These are phyloP conservation scores for Drosophila albomicans DNA, from an alignment of 1,140 invertebrate genomes.

Conservation along the genomic window DNA sequence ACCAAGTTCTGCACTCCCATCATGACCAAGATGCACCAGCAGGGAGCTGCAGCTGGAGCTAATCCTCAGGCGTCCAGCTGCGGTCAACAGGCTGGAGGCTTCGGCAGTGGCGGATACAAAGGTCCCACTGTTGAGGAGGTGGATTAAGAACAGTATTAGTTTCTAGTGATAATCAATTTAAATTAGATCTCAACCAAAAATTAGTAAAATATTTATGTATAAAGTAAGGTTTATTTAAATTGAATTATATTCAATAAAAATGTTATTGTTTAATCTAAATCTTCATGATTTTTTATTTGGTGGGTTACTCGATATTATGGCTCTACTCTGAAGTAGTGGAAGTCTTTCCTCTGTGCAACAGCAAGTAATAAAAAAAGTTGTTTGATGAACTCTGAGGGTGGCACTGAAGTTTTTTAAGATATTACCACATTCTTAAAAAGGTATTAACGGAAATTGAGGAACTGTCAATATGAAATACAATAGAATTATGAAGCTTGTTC, in stretches of 20 bases:
- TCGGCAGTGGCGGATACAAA: slow-evolving; percentile 62
- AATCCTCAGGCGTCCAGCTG: slow-evolving; percentile 78
- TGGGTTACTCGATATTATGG: too few relatives aligned
- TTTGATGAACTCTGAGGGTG: too few relatives aligned
- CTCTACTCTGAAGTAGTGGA: too few relatives aligned
- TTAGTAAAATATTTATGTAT: not conserved
- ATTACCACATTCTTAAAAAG: too few relatives aligned
- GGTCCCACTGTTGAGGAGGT: slow-evolving; percentile 91
- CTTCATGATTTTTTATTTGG: too few relatives aligned
- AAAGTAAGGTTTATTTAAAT: slow-evolving; percentile 16
- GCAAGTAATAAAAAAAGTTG: too few relatives aligned
- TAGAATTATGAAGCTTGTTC: too few relatives aligned
- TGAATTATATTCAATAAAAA: slow-evolving; percentile 42
- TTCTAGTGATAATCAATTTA: slow-evolving; percentile 1
- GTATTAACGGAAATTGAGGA: too few relatives aligned
- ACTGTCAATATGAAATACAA: too few relatives aligned
- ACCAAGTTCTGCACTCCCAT: slow-evolving; percentile 87
- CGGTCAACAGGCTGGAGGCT: slow-evolving; percentile 84
- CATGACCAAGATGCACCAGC: slow-evolving; percentile 87
- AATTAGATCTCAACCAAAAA: slow-evolving; percentile 17
- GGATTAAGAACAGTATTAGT: slow-evolving; percentile 86
- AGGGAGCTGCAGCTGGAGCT: slow-evolving; percentile 67
- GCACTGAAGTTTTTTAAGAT: too few relatives aligned
- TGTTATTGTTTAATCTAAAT: not conserved
- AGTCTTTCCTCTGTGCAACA: too few relatives aligned